These are phyloP conservation scores for Buceros bicornis DNA, from an alignment of 2,797 vertebrate species.

Conservation along the genomic window DNA sequence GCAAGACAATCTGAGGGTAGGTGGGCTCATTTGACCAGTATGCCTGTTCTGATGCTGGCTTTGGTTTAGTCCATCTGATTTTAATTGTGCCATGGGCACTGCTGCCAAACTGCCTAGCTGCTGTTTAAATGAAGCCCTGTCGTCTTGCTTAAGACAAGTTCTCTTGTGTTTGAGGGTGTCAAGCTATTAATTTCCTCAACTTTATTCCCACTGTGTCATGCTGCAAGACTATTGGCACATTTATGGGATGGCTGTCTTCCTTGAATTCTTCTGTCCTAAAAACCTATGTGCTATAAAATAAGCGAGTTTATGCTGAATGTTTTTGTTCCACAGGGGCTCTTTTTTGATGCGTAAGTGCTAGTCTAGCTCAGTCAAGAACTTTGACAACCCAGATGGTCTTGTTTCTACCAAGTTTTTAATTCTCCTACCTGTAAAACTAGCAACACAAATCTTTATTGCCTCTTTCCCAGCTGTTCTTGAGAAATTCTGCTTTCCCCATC, in stretches of 20 bases:
- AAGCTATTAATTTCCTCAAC: not conserved
- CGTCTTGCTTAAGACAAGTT: not conserved
- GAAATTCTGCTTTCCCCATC: not conserved
- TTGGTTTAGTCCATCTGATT: not conserved
- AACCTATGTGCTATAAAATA: not conserved
- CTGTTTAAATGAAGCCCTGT: not conserved
- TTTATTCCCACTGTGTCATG: not conserved
- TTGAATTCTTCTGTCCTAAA: not conserved
- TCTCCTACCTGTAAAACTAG: not conserved
- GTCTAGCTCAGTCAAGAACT: not conserved
- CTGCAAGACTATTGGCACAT: not conserved
- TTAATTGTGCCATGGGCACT: not conserved
- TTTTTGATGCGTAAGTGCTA: not conserved
- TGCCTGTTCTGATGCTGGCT: not conserved
- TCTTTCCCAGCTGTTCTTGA: not conserved
- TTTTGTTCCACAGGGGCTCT: not conserved
- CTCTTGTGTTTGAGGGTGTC: not conserved
- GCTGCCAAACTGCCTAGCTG: not conserved
- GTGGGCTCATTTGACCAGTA: not conserved
- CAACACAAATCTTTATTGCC: not conserved
- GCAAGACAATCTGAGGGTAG: not conserved
- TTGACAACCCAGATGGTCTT: not conserved
- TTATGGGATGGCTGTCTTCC: not conserved
- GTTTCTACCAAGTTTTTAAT: not conserved
- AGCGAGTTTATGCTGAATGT: not conserved